phyloP scores from a whole-genome alignment of 2,888 invertebrate species.

The Osedax fenrisi region DNA sequence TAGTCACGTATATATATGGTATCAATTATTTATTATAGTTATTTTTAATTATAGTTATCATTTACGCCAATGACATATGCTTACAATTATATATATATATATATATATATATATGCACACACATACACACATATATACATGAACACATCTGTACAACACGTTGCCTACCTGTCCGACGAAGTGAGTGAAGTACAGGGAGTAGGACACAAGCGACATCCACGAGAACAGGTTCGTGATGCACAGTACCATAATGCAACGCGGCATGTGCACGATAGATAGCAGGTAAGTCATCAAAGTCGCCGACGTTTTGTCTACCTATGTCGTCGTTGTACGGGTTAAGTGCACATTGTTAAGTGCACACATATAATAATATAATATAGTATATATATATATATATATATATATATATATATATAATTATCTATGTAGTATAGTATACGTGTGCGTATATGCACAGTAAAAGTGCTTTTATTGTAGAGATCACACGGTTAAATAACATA shows the following conservation, averaged over 20 bases:
- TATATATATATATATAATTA: background rate
- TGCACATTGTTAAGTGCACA: background rate
- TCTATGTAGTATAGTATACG: no score
- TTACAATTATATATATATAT: no score
- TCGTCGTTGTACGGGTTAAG: background rate
- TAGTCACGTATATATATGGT: no score
- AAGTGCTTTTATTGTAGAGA: no score
- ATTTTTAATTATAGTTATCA: no score
- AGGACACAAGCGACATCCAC: slow-evolving; percentile 95
- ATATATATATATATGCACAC: no score
- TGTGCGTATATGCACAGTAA: no score
- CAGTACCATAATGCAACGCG: slow-evolving; percentile 67
- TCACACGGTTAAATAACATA: no score
- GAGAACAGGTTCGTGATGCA: slow-evolving; percentile 87
- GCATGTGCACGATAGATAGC: slow-evolving; percentile 80
- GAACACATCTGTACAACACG: no score
- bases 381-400: background rate
- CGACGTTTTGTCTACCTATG: background rate
- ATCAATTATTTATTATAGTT: no score
- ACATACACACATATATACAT: no score
- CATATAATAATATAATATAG: background rate
- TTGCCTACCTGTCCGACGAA: slow-evolving; percentile 85
- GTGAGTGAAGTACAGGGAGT: slow-evolving; percentile 87
- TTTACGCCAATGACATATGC: no score
- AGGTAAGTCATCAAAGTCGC: slow-evolving; percentile 63